Conservation (phyloP, 2,888 invertebrate species). For the Tetranychus truncatus region DNA sequence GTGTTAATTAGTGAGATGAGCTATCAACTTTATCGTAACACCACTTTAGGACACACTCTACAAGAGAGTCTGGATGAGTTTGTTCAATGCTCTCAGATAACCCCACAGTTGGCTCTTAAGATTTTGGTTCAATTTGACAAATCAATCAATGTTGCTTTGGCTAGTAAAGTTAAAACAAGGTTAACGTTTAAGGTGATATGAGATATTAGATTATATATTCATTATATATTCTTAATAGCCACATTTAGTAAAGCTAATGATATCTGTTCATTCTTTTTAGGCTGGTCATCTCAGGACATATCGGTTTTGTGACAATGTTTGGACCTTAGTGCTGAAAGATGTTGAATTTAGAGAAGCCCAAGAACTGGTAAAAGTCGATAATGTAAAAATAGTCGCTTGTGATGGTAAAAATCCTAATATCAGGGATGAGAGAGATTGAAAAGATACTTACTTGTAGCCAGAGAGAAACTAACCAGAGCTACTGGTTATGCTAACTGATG, state of each 20-base stretch:
- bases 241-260: slow-evolving; percentile 20
- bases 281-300: slow-evolving; percentile 47
- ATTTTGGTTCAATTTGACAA: slow-evolving; percentile 90
- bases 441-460: not conserved
- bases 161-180: slow-evolving; percentile 66
- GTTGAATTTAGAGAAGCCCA: slow-evolving; percentile 91
- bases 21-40: slow-evolving; percentile 90
- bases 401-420: slow-evolving; percentile 61
- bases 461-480: no score
- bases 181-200: slow-evolving; percentile 62
- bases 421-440: slow-evolving; percentile 3
- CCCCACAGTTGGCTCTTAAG: slow-evolving; percentile 75
- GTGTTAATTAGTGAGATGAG: slow-evolving; percentile 45
- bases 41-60: slow-evolving; percentile 86
- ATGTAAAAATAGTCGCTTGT: slow-evolving; percentile 92
- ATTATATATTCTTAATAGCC: not conserved
- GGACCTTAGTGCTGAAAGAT: slow-evolving; percentile 97
- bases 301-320: slow-evolving; percentile 98
- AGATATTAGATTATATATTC: not conserved
- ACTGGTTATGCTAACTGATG: no score
- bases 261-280: slow-evolving; percentile 29
- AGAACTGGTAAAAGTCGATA: slow-evolving; percentile 74
- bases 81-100: slow-evolving; percentile 83
- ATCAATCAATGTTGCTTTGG: slow-evolving; percentile 80
- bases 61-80: slow-evolving; percentile 94